Conservation (phyloP, 1,140 invertebrate genomes). For the Cyrtorhinus lividipennis region DNA sequence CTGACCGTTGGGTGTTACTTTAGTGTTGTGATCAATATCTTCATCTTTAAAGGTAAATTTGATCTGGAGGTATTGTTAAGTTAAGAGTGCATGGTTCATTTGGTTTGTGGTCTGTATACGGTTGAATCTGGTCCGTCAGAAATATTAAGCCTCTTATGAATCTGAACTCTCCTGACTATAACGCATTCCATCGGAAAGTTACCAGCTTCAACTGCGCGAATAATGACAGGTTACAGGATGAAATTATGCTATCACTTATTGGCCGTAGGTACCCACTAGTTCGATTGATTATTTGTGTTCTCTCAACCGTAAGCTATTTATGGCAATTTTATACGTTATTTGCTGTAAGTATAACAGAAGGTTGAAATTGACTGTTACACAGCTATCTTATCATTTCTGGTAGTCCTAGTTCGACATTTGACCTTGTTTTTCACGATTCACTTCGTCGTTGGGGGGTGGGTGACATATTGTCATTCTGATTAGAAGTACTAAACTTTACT, state of each 20-base stretch:
- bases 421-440: background rate
- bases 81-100: background rate
- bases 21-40: constrained; percentile 20
- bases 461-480: background rate
- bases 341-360: background rate
- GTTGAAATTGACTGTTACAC: background rate
- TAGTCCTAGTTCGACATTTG: background rate
- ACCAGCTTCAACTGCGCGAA: background rate
- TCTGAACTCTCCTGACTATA: background rate
- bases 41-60: constrained; percentile 17
- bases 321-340: background rate
- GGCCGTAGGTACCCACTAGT: background rate
- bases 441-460: background rate
- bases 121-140: background rate
- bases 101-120: background rate
- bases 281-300: constrained; percentile 1
- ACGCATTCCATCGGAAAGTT: background rate
- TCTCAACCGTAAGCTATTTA: background rate
- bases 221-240: constrained; percentile 11
- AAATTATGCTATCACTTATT: constrained; percentile 2
- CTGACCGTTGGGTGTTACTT: constrained; percentile 9
- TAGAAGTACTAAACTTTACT: background rate
- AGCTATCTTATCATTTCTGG: too few species aligned
- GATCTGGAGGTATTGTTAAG: constrained; percentile 5
- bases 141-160: background rate